A percentile compares a stretch with the other conserved stretches of the same genome.
Conservation (phyloP, 1,140 invertebrate species). For the Parapsyche elsis region DNA sequence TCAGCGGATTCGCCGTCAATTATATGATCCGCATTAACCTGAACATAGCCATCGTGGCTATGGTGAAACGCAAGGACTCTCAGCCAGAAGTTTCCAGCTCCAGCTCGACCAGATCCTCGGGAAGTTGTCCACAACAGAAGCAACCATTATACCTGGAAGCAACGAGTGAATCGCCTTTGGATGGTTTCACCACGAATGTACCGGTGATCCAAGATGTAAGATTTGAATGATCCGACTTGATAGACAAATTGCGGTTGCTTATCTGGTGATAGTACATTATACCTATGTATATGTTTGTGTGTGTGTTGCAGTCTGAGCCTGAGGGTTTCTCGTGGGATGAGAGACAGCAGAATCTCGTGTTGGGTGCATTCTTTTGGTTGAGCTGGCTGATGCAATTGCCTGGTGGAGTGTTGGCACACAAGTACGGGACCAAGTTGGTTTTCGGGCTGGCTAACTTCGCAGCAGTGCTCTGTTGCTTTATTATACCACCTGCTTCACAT, state of each 20-base stretch:
- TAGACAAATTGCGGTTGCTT: no score
- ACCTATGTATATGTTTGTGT: background rate
- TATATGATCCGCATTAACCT: slow-evolving; percentile 86
- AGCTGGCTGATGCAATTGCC: slow-evolving; percentile 81
- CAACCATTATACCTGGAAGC: background rate
- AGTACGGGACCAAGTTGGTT: slow-evolving; percentile 77
- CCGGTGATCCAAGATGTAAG: background rate
- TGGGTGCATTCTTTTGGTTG: slow-evolving; percentile 81
- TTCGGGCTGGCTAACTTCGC: slow-evolving; percentile 77
- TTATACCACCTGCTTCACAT: slow-evolving; percentile 75
- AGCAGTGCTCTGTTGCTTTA: slow-evolving; percentile 75
- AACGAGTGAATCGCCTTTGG: background rate
- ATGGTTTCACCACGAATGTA: background rate
- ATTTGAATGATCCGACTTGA: no score
- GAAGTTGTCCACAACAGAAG: background rate
- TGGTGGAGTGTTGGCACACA: slow-evolving; percentile 76
- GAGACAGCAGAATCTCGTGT: slow-evolving; percentile 73
- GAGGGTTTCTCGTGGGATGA: slow-evolving; percentile 75
- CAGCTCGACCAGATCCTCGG: background rate
- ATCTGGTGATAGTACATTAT: no score
- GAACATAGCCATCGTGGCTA: slow-evolving; percentile 88
- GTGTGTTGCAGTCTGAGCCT: slow-evolving; percentile 59
- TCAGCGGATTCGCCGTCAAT: slow-evolving; percentile 79
- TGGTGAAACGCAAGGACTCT: slow-evolving; percentile 70
- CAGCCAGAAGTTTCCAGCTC: background rate